phyloP scores from a whole-genome alignment of 1,140 invertebrate genomes.

The Pseudobourletiella spinata region DNA sequence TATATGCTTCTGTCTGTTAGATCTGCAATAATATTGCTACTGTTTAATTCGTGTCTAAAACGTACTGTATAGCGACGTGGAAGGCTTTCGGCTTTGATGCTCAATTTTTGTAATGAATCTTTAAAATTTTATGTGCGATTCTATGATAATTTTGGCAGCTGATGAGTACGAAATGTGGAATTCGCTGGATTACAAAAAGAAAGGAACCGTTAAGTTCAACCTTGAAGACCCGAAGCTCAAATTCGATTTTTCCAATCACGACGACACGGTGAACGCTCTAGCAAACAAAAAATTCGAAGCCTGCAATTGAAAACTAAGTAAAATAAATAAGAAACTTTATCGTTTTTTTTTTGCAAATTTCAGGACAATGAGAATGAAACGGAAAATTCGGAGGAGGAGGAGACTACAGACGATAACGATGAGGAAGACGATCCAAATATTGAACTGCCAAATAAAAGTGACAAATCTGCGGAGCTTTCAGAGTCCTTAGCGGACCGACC shows the following conservation, averaged over 20 bases:
- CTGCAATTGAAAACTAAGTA: too few species aligned
- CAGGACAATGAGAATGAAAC: background rate
- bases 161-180: slow-evolving; percentile 2
- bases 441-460: background rate
- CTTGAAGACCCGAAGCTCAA: slow-evolving; percentile 5
- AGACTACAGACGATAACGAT: background rate
- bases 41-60: too few species aligned
- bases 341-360: background rate
- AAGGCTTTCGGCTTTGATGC: too few species aligned
- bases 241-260: slow-evolving; percentile 4
- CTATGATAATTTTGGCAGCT: background rate
- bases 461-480: background rate
- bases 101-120: too few species aligned
- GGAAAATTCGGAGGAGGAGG: background rate
- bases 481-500: background rate
- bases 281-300: too few species aligned
- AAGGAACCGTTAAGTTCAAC: slow-evolving; percentile 13
- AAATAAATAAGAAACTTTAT: background rate
- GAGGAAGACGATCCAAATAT: background rate
- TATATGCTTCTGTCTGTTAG: too few species aligned
- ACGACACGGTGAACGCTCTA: background rate
- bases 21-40: too few species aligned
- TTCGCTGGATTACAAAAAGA: background rate
- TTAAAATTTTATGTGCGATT: too few species aligned
- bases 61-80: too few species aligned